Base-by-base conservation (phyloP, 2,113 vertebrate genomes). In the Phalacrocorax aristotelis region DNA sequence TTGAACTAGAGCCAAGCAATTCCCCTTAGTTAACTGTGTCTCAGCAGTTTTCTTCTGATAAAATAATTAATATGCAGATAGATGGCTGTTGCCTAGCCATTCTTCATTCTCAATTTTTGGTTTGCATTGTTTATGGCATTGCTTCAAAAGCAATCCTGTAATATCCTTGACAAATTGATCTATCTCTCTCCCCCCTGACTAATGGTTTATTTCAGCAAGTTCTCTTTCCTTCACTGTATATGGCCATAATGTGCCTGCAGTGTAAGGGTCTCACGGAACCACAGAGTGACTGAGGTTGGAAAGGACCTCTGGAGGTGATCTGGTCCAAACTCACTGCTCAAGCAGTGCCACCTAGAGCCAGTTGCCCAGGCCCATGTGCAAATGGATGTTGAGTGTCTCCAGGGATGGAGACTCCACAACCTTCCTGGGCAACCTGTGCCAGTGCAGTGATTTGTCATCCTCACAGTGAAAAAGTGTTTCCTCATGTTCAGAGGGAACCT, bases 11-110 rank as follows among this genome's bases (percentile, higher is more conserved):
- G 86, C 65, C 81, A 95, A 80, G 72, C 44, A 81, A 60, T 93
- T 85, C 66, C 87, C 85, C 26, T 82, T 82, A 74, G 75, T 96
- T 94, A 96, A 93, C 92, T 89, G 86, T 74, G 44, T 87, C 86
- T 97, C 83, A 91, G 87, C 90, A 94, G 80, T 95, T 96, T 93
- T 87, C 55, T 90, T 44, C 49, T 91, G 71, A 89, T 93, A 84
- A 95, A 81, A 78, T 72, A 89, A 94, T 96, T 95, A 93, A 77
- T 80, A 87, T 89, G 84, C 76, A 92, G 84, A 83, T 94, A 89
- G 81, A 71, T 84, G 62, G 17, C 84, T 82, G 51, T 87, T 83
- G 48, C 69, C 32, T 69, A 89, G 65, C 60, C 69, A 54, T 95
- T 46, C 71, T 83, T 95, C 72, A 84, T 92, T 95, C 84, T 74